These are phyloP conservation scores for Philonicus albiceps DNA, from an alignment of 2,888 invertebrate species.

Conservation along the genomic window DNA sequence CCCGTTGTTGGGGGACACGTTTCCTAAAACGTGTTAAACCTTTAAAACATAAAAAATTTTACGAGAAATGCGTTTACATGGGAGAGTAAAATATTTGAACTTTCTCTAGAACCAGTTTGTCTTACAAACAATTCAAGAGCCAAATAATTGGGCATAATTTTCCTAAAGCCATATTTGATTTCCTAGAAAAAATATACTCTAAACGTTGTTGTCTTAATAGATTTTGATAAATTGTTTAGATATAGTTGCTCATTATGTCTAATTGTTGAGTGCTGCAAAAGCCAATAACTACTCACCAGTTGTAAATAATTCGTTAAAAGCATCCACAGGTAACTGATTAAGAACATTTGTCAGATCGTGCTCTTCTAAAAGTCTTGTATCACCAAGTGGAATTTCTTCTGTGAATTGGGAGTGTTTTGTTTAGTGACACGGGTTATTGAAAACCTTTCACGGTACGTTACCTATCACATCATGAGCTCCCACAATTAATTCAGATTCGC, in stretches of 20 bases:
- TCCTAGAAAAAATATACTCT: not conserved
- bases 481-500: conserved; percentile 68
- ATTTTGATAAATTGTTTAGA: not conserved
- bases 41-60: too few species aligned
- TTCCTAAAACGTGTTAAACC: too few species aligned
- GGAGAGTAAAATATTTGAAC: too few species aligned
- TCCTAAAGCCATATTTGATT: not conserved
- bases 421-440: not conserved
- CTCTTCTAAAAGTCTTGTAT: conserved; percentile 72
- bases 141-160: too few species aligned
- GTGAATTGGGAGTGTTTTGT: conserved; percentile 27
- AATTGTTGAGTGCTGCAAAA: not conserved
- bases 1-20: too few species aligned
- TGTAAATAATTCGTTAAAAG: conserved; percentile 82
- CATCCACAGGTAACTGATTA: conserved; percentile 80
- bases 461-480: conserved; percentile 64
- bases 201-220: not conserved
- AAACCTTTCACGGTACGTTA: conserved; percentile 50
- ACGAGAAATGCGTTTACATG: too few species aligned
- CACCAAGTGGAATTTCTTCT: conserved; percentile 67
- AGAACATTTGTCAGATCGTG: conserved; percentile 80
- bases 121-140: too few species aligned
- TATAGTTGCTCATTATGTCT: not conserved
- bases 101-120: too few species aligned
- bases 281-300: conserved; percentile 66